phyloP scores from a whole-genome alignment of 1,140 invertebrate species.

The Anastrepha obliqua region DNA sequence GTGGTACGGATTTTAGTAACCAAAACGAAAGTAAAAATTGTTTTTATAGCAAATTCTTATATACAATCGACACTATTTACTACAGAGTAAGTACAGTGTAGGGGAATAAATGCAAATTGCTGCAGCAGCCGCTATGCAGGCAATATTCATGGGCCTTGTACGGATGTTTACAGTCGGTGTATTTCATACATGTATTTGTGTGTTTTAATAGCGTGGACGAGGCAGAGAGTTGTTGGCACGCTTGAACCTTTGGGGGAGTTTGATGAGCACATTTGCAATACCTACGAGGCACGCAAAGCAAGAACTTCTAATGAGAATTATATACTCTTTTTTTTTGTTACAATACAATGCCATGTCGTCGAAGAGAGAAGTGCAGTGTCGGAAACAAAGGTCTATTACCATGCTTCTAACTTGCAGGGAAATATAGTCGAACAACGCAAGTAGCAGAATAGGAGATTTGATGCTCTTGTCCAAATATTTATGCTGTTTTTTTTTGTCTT shows the following conservation, averaged over 20 bases:
- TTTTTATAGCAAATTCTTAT: conserved; percentile 49
- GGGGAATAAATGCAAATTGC: conserved; percentile 55
- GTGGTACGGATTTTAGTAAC: conserved; percentile 52
- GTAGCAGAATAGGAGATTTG: neutral
- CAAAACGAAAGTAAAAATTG: neutral
- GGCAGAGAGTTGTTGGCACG: neutral
- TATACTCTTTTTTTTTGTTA: neutral
- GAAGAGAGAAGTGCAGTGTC: neutral
- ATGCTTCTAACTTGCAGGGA: neutral
- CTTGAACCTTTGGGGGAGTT: neutral
- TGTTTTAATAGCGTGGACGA: neutral
- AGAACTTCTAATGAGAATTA: neutral
- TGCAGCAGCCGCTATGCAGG: neutral
- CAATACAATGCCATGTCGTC: neutral
- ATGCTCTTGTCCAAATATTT: neutral
- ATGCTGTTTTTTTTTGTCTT: neutral
- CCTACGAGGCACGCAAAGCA: neutral
- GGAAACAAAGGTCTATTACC: neutral
- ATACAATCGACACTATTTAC: conserved; percentile 56
- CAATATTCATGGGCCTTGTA: no score
- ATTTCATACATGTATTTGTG: neutral
- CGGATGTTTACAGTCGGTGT: neutral
- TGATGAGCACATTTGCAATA: neutral
- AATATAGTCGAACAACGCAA: neutral
- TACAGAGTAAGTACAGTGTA: conserved; percentile 62